Base-by-base conservation (phyloP, 2,797 vertebrate species). In the Acanthis flammea region DNA sequence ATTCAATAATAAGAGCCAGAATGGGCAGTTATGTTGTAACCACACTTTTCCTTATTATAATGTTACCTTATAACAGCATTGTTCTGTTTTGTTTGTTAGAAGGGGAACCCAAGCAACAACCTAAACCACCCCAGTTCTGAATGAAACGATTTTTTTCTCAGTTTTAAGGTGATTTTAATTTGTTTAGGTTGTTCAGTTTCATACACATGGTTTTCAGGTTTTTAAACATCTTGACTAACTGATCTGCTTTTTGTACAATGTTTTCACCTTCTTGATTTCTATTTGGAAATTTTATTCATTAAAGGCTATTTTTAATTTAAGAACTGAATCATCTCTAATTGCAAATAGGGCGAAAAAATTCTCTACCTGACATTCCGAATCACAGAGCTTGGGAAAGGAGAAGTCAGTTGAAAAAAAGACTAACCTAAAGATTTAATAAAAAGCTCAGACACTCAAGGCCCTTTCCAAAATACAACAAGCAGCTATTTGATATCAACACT, bases 401-500 rank as follows among this genome's bases (percentile, higher is more conserved):
- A 68, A 82, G 31, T 39, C 53, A 70, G 28, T 28, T 73, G 39
- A 30, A 73, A 68, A 88, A 60, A 72, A 67, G 30, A 75, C 27
- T 45, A 53, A 48, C 24, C 45, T 67, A 71, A 19, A 67, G 23
- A 73, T 45, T 83, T 89, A 55, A 67, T 37, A 62, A 60, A 60
- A 77, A 19, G 44, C 53, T 63, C 42, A 74, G 62, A 75, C 35
- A 85, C 27, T 33, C 62, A 76, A 78, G 24, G 33, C 16, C n/a
- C 62, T 90, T 90, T 63, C 35, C 67, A 90, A 92, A 93, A 78
- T 28, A 78, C 12, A 84, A 37, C n/a, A 81, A 86, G 65, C 45
- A 90, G 48, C 41, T 92, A 68, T 55, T 73, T 84, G 48, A 41
- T 88, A 80, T 21, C 42, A 71, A 62, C 19, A 28, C 7, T 50